Evolutionary conservation across 2,888 invertebrate genomes (phyloP), one percentile per base, ranked within the genome.

Genomic region (Harmothoe impar): DNA sequence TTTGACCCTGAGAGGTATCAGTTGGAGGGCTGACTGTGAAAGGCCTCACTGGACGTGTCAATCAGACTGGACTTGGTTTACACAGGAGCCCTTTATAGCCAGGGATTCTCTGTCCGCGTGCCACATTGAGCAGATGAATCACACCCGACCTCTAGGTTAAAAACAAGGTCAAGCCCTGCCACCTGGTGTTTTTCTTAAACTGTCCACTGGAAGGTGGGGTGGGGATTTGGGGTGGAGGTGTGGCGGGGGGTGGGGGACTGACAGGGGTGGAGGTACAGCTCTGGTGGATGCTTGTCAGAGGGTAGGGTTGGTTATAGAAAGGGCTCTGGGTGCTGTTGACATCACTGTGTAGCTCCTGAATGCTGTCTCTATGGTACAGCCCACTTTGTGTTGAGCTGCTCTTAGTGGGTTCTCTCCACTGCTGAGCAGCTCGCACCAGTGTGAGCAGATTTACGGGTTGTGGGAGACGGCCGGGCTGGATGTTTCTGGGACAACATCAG

Each of bases 151-250:
- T 20, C 23, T 15, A 35, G 25, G 43, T 51, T 84, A n/a, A 84
- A 84, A 84, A 84, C 84, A 17, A 51, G 84, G 84, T 84, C 84
- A 84, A 35, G 84, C 43, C 51, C 43, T 20, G 23, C 33, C 43
- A 84, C 84, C 84, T 84, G 84, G 84, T 84, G 51, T 84, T 84
- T 51, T 84, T 84, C 51, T 29, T 78, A 29, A 17, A 78, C n/a
- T 43, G 43, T 43, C 43, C 10, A 43, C 12, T n/a, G 77, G 77
- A 31, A 3, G 77, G 29, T 25, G 77, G 62, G 62, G 20, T 23
- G 62, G 5, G 20, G 20, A 25, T 23, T n/a, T n/a, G n/a, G n/a
- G 62, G 62, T 23, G 62, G 62, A 15, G 62, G 62, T 23, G 5
- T 23, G 62, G 20, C n/a, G 5, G 5, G 62, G 62, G 20, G 20